Base-by-base conservation (phyloP, 2,888 invertebrate species). In the Sturmia bella region DNA sequence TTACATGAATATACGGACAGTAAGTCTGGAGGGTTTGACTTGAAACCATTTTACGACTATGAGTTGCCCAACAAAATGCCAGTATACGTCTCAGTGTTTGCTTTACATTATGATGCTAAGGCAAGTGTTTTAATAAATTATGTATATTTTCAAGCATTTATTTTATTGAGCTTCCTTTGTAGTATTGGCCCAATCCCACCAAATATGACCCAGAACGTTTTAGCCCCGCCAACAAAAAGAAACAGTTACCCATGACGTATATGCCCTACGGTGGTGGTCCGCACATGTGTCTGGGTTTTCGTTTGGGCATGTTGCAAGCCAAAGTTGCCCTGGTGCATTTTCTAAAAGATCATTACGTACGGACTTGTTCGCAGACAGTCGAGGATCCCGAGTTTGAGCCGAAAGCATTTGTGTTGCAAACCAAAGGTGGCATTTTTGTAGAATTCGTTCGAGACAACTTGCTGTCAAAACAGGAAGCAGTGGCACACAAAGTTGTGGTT, bases 21-120 rank as follows among this genome's bases (percentile, higher is more conserved):
- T n/a, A 76, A 83, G 1, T 87, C 86, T 9, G 6, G 11, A 0
- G 61, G 9, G 2, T 84, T 85, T 15, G 88, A 88, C 0, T 82
- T 91, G 2, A 86, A 88, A 48, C 91, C 91, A 0, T 84, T 85
- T 74, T 86, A 85, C 63, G 86, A 91, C 43, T 89, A 82, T 50
- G 79, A 70, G 0, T 50, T 90, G 15, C 88, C 90, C n/a, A 48
- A 86, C 11, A 88, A 87, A 2, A 91, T 88, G 83, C 86, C 91
- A 0, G 84, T 91, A 2, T 87, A 87, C 57, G 87, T 91, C 70
- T 90, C 91, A 0, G 50, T 87, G 2, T 91, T 85, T 76, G 89
- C 84, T 0, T 45, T 91, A 13, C 91, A 91, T 19, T 85, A 87
- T 15, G 91, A 91, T 84, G 86, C 88, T 1, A 87, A 90, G 86